Percentiles rank a stretch among this genome's conserved stretches.
phyloP scores from a whole-genome alignment of 2,113 vertebrate genomes.

The Stomatorhinus ivindoensis region DNA sequence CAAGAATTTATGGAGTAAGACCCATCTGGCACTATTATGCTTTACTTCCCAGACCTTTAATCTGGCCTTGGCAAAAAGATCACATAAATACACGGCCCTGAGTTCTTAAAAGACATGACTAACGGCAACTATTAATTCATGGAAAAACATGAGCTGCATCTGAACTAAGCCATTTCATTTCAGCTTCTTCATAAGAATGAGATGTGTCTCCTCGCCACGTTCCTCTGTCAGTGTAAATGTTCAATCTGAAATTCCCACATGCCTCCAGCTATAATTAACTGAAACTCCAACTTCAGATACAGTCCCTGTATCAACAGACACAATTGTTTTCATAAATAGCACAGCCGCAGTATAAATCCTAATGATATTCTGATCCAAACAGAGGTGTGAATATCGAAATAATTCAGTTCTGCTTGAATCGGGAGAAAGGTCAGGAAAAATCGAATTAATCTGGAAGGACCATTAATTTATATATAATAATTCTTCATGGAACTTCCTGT shows the following conservation, averaged over 20 bases:
- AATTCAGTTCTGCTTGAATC: neutral
- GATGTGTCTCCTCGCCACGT: neutral
- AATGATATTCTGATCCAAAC: neutral
- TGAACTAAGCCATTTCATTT: neutral
- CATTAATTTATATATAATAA: neutral
- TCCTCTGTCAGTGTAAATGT: neutral
- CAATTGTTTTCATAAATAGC: neutral
- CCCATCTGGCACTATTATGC: neutral
- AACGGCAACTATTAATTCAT: slow-evolving; percentile 3
- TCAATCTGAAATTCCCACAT: neutral
- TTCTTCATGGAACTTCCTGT: neutral
- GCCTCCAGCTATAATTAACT: slow-evolving; percentile 1
- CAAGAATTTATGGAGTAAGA: neutral
- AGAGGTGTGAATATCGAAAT: neutral
- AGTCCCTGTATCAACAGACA: neutral
- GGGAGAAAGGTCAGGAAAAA: neutral
- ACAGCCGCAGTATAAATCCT: neutral
- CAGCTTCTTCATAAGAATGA: neutral
- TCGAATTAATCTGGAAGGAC: neutral
- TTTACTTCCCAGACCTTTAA: neutral
- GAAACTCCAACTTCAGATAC: neutral
- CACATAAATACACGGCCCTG: neutral
- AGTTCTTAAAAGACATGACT: neutral
- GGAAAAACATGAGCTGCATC: neutral
- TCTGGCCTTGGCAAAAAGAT: neutral